Conservation (phyloP, 2,888 invertebrate genomes). For the Hirudinaria manillensis region DNA sequence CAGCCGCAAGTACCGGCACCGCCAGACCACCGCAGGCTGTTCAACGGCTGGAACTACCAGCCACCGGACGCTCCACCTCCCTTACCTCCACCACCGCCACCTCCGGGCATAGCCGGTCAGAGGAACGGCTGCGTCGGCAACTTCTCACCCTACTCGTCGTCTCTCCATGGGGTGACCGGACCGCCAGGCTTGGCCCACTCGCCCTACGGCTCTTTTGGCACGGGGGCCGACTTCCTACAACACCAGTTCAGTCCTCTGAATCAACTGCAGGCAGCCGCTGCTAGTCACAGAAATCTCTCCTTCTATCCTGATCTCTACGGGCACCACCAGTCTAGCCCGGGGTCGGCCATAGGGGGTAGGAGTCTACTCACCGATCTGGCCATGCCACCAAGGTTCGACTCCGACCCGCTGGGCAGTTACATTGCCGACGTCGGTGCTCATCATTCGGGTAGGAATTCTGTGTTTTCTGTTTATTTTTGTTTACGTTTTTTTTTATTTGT, state of each 20-base stretch:
- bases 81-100: conserved; percentile 23
- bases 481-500: no score
- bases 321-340: conserved; percentile 32
- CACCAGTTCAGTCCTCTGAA: conserved; percentile 33
- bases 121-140: conserved; percentile 34
- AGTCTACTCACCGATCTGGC: conserved; percentile 18
- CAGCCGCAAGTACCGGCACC: conserved; percentile 24
- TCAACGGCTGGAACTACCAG: conserved; percentile 35
- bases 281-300: conserved; percentile 30
- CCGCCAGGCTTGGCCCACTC: conserved; percentile 30
- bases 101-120: conserved; percentile 18
- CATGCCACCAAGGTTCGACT: conserved; percentile 31
- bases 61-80: conserved; percentile 25
- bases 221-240: conserved; percentile 36
- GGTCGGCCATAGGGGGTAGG: conserved; percentile 14
- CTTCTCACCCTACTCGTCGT: conserved; percentile 35
- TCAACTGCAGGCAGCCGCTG: conserved; percentile 20
- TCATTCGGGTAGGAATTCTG: conserved; percentile 31
- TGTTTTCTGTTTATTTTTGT: neutral
- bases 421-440: conserved; percentile 30
- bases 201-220: conserved; percentile 36
- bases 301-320: conserved; percentile 32
- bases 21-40: conserved; percentile 30
- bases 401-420: conserved; percentile 30
- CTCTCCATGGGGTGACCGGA: conserved; percentile 31